Conservation (phyloP, 2,888 invertebrate genomes). For the Lobophora halterata region DNA sequence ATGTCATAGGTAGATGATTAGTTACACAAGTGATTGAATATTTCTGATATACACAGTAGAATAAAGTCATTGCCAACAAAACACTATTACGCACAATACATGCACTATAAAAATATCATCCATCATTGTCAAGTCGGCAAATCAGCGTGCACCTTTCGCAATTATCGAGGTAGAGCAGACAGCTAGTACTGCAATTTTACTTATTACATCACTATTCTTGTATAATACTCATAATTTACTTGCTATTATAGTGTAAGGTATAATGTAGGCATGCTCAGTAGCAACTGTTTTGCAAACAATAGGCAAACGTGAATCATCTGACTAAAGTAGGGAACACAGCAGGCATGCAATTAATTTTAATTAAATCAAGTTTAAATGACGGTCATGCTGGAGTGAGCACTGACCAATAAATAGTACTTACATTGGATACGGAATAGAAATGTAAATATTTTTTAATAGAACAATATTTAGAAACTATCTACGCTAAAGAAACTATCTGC, state of each 20-base stretch:
- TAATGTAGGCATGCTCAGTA: slow-evolving; percentile 10
- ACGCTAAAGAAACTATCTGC: no score
- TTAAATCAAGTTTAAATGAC: not conserved
- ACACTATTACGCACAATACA: slow-evolving; percentile 3
- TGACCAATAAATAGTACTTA: no score
- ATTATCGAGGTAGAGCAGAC: slow-evolving; percentile 13
- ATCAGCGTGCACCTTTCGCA: slow-evolving; percentile 14
- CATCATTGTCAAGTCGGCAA: slow-evolving; percentile 22
- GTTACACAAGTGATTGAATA: not conserved
- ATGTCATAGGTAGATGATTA: no score
- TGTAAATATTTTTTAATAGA: no score
- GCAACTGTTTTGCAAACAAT: slow-evolving; percentile 24
- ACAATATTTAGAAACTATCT: no score
- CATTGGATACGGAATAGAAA: no score
- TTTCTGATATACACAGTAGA: not conserved
- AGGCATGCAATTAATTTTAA: slow-evolving; percentile 5
- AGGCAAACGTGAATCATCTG: slow-evolving; percentile 19
- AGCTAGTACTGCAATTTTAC: slow-evolving; percentile 15
- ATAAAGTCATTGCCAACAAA: not conserved
- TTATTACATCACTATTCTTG: no score
- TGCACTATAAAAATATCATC: slow-evolving; percentile 15
- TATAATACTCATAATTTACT: no score
- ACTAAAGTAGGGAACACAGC: slow-evolving; percentile 7
- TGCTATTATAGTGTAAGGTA: no score
- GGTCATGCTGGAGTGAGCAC: no score